Conservation (phyloP, 2,797 vertebrate genomes). For the Rhadinocentrus ornatus region DNA sequence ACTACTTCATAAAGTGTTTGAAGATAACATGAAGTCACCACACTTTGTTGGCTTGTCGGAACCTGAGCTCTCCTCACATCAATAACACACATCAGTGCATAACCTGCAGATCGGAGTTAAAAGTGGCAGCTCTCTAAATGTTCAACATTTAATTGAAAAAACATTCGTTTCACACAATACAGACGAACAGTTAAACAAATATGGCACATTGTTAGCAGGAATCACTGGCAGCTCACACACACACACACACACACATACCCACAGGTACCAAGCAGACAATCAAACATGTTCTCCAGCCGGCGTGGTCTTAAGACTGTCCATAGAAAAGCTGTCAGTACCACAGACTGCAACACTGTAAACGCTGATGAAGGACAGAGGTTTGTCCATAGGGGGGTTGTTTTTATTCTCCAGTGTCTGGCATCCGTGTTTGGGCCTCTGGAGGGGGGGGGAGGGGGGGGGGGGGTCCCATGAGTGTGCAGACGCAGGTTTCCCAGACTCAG, state of each 20-base stretch:
- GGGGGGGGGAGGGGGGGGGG: too few relatives aligned
- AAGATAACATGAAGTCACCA: not conserved
- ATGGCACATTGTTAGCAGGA: constrained; percentile 68
- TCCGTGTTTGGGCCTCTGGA: constrained; percentile 46
- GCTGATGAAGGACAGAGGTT: constrained; percentile 45
- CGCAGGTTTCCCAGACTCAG: constrained; percentile 37
- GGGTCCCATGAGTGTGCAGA: constrained; percentile 27
- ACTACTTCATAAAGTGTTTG: not conserved
- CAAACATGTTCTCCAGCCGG: constrained; percentile 53
- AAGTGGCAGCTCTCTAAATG: constrained; percentile 52
- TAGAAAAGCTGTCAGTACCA: constrained; percentile 81
- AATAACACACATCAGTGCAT: not conserved
- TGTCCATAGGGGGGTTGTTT: constrained; percentile 25
- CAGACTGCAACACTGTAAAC: constrained; percentile 77
- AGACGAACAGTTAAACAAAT: constrained; percentile 55
- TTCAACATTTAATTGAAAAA: constrained; percentile 84
- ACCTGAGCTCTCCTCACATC: not conserved
- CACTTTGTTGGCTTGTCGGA: not conserved
- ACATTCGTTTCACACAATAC: constrained; percentile 58
- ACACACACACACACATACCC: constrained; percentile 52
- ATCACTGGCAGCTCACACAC: constrained; percentile 44
- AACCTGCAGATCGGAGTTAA: constrained; percentile 26
- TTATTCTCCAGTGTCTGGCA: constrained; percentile 22
- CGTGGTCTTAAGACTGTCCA: constrained; percentile 69
- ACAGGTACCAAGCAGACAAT: constrained; percentile 52